Percentiles rank a stretch among this genome's conserved stretches.
Evolutionary conservation across 2,113 vertebrate species (phyloP).

Genomic region (Tachuris rubrigastra): DNA sequence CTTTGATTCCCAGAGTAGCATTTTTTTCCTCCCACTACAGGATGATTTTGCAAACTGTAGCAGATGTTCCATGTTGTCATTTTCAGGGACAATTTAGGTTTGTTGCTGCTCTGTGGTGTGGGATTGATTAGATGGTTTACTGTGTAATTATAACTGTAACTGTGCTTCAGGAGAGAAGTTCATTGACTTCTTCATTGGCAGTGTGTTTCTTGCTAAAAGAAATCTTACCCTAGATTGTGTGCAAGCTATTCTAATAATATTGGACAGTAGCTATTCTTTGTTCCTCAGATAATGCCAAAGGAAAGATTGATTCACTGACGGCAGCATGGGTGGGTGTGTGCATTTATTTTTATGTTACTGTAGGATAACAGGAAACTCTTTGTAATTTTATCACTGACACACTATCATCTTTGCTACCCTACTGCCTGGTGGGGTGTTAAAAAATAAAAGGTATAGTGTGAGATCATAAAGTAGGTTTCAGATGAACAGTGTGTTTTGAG

Average conservation of each 20-base stretch:
- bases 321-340: rapidly evolving
- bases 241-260: not conserved
- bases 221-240: not conserved
- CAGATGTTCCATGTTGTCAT: not conserved
- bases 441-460: not conserved
- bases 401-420: not conserved
- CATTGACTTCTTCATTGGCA: not conserved
- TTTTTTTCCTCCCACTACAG: rapidly evolving
- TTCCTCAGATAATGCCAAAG: not conserved
- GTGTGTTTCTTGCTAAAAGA: not conserved
- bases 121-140: not conserved
- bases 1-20: not conserved
- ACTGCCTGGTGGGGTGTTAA: not conserved
- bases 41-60: not conserved
- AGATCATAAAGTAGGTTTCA: not conserved
- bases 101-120: not conserved
- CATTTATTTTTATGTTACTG: not conserved
- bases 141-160: not conserved
- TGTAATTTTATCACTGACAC: not conserved
- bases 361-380: not conserved
- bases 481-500: not conserved
- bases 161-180: not conserved
- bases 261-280: not conserved
- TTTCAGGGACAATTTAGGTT: not conserved
- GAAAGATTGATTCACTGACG: not conserved